These are phyloP conservation scores for Tiaroga cobitis DNA, from an alignment of 2,797 vertebrate genomes.

Conservation along the genomic window DNA sequence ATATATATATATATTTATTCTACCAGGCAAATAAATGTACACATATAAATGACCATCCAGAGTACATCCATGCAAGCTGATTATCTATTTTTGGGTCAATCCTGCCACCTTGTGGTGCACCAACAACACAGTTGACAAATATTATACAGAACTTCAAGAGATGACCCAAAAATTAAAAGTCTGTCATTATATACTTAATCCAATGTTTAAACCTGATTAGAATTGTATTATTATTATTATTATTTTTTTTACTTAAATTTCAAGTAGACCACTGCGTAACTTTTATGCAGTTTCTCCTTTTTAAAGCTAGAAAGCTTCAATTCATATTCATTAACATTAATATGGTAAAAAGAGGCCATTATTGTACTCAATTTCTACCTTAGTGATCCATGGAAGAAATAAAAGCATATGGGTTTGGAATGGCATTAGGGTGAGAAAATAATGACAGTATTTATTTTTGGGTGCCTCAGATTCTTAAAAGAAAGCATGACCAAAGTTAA, in stretches of 20 bases:
- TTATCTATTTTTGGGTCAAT: constrained; percentile 1
- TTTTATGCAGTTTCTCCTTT: background rate
- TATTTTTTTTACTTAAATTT: background rate
- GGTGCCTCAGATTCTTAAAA: background rate
- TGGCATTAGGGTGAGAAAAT: background rate
- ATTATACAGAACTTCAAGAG: background rate
- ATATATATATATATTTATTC: too few relatives aligned
- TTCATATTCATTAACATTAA: background rate
- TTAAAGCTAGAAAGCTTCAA: background rate
- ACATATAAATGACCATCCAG: background rate
- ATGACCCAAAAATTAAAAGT: background rate
- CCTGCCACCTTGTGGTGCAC: constrained; percentile 54
- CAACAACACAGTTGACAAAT: background rate
- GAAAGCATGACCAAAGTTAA: background rate
- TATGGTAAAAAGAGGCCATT: background rate
- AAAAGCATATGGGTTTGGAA: background rate
- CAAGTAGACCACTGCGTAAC: background rate
- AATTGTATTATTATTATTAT: too few relatives aligned
- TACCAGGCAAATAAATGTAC: background rate
- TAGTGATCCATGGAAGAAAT: background rate
- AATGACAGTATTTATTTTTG: background rate
- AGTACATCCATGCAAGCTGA: background rate
- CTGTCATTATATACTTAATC: background rate
- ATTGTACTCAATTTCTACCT: background rate
- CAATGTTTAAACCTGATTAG: background rate